Base-by-base conservation (phyloP, 2,888 invertebrate genomes). In the Mesorhabditis sp. region DNA sequence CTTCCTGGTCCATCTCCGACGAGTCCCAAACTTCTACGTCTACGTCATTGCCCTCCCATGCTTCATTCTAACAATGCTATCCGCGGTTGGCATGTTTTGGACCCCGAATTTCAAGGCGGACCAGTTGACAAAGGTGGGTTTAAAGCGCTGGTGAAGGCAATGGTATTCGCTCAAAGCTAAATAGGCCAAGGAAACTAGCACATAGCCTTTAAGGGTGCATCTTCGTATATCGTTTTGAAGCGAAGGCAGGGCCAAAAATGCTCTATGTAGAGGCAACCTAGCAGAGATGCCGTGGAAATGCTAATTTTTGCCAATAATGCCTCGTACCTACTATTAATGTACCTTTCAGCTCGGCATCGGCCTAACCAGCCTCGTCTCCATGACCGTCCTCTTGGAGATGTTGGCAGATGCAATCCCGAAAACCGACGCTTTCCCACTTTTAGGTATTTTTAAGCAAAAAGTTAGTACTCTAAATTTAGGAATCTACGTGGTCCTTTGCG, bases 61-160 rank as follows among this genome's bases (percentile, higher is more conserved):
- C n/a, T 50, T 50, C 58, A 50, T 50, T n/a, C 7, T 50, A 10
- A 50, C 58, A 13, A 13, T 50, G 7, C 58, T 50, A n/a, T 10
- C 58, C 7, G n/a, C n/a, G 7, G n/a, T 50, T n/a, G 58, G 58
- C 58, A 50, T 50, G 58, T 50, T 50, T n/a, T 50, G 58, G 58
- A 50, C 58, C 7, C 7, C 7, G 58, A 50, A 50, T 50, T 50
- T 50, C n/a, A n/a, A 50, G 58, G 7, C 58, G 58, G 58, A 50
- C 7, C 58, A 50, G 58, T 50, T 50, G 58, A n/a, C 7, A 50
- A 50, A 50, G 58, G 58, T 50, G 58, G 58, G 58, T 28, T 28
- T 28, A 28, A 28, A 28, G 28, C 28, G 28, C 28, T 28, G 28
- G 28, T 28, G 28, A 28, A 28, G 28, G 28, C 28, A 28, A 28